Base-by-base conservation (phyloP, 2,797 vertebrate species). In the Orientallactaga sibirica region DNA sequence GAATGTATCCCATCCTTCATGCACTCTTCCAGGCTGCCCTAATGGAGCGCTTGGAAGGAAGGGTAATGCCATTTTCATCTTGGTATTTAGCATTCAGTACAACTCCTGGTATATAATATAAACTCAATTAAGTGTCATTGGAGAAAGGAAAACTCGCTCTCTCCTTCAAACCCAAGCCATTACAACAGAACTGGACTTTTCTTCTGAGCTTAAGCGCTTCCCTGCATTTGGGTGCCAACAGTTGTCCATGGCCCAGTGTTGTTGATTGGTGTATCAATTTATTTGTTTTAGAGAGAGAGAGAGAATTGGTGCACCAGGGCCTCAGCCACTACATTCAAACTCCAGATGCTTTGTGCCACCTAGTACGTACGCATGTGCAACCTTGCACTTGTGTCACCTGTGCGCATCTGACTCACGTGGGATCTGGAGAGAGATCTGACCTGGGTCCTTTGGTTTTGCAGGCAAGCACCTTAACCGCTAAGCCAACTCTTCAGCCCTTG, bases 1-100 rank as follows among this genome's bases (percentile, higher is more conserved):
- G 29, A 0, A 24, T 0, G 3, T 18, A 9, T 43, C 55, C 62
- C 27, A 0, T 8, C 8, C 29, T 43, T 22, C n/a, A 24, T 5
- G 7, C 22, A 7, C 25, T 29, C 62, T 1, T 43, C 29, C 77
- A 41, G 20, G 5, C 75, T 62, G 48, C 41, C 68, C 18, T 16
- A 3, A 20, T 16, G 43, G n/a, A 86, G 70, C 5, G 2, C 58
- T 8, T 41, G 61, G n/a, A 76, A 76, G 41, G 9, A 16, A 12
- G 10, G 18, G 2, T 6, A 7, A 4, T 10, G 24, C 37, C 43
- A 27, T 66, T 61, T 52, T 67, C 75, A 20, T 78, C 76, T 74
- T 66, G 7, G 73, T 61, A 5, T 70, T 76, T 29, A 79, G 85
- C 25, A 18, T 4, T 55, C 12, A 2, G 15, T 27, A 19, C 19